Evolutionary conservation across 2,797 vertebrate genomes (phyloP), one percentile per base, ranked within the genome.

Genomic region (Siniperca scherzeri): DNA sequence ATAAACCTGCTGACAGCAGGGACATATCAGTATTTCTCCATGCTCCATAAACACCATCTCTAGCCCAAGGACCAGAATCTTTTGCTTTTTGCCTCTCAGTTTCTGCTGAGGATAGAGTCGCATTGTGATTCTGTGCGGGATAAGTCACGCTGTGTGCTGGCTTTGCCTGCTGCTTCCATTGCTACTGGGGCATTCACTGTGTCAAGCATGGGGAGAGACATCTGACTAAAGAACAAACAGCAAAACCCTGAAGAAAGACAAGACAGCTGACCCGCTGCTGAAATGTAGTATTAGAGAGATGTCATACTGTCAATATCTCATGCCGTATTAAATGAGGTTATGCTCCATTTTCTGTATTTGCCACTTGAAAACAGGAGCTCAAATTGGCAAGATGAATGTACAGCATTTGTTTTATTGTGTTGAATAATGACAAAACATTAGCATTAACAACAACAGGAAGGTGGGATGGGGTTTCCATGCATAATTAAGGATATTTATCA

Each of bases 141-240:
- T 90, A 81, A 90, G 91, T 94, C 93, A 88, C 80, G 74, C 91
- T 89, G 86, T 88, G 87, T 68, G 82, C 82, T 87, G 90, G 82
- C 83, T 89, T 77, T 83, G 69, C 71, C 87, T 88, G 87, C 89
- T 83, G 81, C 86, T 78, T 88, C 85, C 70, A 83, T 81, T 82
- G 88, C 91, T 88, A 69, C 82, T 66, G 85, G 88, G 87, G 77
- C 87, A 87, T 88, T 76, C 44, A 50, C 80, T 83, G 87, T 83
- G 90, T 91, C 81, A 77, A 81, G 90, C 89, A 86, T 56, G 77
- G 73, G 81, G 85, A 87, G 84, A 88, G 93, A 94, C 94, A 94
- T 93, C 92, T 94, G 94, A 95, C 92, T 85, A 42, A 60, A 87
- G 77, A 89, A 89, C 81, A 91, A 93, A 92, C 89, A 91, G 81